A percentile compares a stretch with the other conserved stretches of the same genome.
These are phyloP conservation scores for Borostomias antarcticus DNA, from an alignment of 2,797 vertebrate genomes.

Conservation along the genomic window DNA sequence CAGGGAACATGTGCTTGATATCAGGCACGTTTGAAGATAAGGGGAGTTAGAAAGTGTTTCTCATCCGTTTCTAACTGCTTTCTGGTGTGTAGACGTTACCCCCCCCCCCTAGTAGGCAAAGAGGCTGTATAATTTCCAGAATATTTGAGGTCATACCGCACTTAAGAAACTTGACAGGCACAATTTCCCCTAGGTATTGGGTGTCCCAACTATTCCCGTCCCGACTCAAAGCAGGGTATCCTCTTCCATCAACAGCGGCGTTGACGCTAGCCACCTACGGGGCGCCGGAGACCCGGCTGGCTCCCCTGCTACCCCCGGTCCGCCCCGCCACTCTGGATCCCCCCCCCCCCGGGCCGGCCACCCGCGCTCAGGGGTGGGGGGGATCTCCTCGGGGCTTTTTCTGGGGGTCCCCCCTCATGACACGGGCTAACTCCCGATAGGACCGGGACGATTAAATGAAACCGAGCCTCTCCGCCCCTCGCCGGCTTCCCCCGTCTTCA, in stretches of 20 bases:
- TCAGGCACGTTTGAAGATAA: not conserved
- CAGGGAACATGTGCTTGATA: not conserved
- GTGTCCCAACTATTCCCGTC: not conserved
- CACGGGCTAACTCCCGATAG: conserved; percentile 57
- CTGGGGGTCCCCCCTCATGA: conserved; percentile 33
- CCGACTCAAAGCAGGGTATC: conserved; percentile 18
- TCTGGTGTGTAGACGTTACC: no score
- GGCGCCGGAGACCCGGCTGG: conserved; percentile 9
- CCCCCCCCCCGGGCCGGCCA: conserved; percentile 29
- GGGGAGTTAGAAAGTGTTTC: not conserved
- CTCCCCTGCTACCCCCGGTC: conserved; percentile 47
- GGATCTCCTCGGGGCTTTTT: conserved; percentile 35
- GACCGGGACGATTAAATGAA: conserved; percentile 72
- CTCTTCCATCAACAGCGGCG: conserved; percentile 19
- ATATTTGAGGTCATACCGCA: not conserved
- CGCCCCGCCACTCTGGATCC: no score
- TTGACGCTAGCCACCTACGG: conserved; percentile 25
- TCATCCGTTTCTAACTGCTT: not conserved
- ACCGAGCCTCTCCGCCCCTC: conserved; percentile 60
- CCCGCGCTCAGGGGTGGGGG: conserved; percentile 35
- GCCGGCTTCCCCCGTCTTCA: conserved; percentile 71
- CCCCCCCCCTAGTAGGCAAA: not conserved
- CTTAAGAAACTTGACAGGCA: conserved; percentile 1
- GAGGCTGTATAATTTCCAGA: not conserved
- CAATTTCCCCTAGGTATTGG: conserved; percentile 1